Evolutionary conservation across 2,888 invertebrate genomes (phyloP).

Genomic region (Volucella inflata): DNA sequence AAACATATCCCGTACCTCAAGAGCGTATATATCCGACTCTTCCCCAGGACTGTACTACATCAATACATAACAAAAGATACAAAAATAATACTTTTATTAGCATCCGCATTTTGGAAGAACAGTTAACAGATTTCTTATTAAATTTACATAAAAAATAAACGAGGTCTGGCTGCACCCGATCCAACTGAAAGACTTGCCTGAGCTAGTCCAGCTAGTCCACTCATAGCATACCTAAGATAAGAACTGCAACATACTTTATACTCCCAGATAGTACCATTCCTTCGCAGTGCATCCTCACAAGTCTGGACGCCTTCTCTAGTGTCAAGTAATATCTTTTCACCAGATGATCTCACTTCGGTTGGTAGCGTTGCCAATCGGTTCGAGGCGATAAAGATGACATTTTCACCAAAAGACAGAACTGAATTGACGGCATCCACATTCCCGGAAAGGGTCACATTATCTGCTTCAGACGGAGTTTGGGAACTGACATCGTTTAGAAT

Average conservation of each 20-base stretch:
- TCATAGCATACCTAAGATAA: slow-evolving; percentile 46
- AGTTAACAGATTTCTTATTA: too few relatives aligned
- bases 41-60: too few relatives aligned
- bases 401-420: slow-evolving; percentile 40
- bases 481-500: neutral
- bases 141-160: slow-evolving; percentile 15
- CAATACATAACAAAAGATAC: too few relatives aligned
- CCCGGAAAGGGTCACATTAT: neutral
- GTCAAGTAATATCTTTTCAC: slow-evolving; percentile 47
- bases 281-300: slow-evolving; percentile 36
- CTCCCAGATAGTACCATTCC: slow-evolving; percentile 50
- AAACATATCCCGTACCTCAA: too few relatives aligned
- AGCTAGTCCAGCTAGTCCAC: slow-evolving; percentile 25
- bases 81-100: too few relatives aligned
- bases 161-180: slow-evolving; percentile 30
- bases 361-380: slow-evolving; percentile 38
- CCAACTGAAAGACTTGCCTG: neutral
- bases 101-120: too few relatives aligned
- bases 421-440: slow-evolving; percentile 13
- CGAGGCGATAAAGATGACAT: slow-evolving; percentile 32
- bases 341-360: slow-evolving; percentile 4
- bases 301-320: slow-evolving; percentile 31
- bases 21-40: too few relatives aligned
- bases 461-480: slow-evolving; percentile 22
- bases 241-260: slow-evolving; percentile 60